phyloP scores from a whole-genome alignment of 2,797 vertebrate genomes.

The Danio albolineatus region DNA sequence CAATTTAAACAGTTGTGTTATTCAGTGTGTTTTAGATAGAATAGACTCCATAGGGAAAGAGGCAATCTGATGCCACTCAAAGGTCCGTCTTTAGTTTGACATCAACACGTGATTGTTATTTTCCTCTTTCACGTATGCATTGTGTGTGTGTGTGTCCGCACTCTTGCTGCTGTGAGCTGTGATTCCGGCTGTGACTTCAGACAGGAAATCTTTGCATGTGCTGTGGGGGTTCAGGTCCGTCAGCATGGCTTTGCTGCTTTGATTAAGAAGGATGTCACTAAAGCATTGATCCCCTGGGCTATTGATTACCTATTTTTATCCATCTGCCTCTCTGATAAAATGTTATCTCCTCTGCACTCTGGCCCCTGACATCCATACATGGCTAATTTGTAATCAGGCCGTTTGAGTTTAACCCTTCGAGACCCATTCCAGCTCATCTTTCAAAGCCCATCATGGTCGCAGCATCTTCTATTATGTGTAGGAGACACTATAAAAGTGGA shows the following conservation, averaged over 20 bases:
- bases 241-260: slow-evolving; percentile 46
- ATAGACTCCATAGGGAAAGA: neutral
- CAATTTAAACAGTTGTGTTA: neutral
- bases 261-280: slow-evolving; percentile 65
- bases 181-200: slow-evolving; percentile 78
- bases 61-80: neutral
- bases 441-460: slow-evolving; percentile 2
- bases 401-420: slow-evolving; percentile 43
- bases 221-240: slow-evolving; percentile 38
- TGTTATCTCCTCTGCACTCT: slow-evolving; percentile 56
- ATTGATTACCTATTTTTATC: slow-evolving; percentile 57
- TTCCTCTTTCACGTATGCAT: slow-evolving; percentile 26
- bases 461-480: neutral
- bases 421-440: slow-evolving; percentile 26
- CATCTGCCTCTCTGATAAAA: slow-evolving; percentile 56
- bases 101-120: slow-evolving; percentile 33
- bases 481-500: neutral
- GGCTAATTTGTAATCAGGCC: slow-evolving; percentile 57
- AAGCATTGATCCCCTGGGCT: slow-evolving; percentile 59
- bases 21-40: neutral
- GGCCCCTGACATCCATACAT: slow-evolving; percentile 55
- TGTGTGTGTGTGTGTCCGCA: neutral
- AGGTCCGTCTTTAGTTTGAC: neutral
- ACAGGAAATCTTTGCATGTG: slow-evolving; percentile 52
- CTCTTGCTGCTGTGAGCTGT: slow-evolving; percentile 65